Evolutionary conservation across 2,113 vertebrate genomes (phyloP), one percentile per base, ranked within the genome.

Genomic region (Petroica traversi): DNA sequence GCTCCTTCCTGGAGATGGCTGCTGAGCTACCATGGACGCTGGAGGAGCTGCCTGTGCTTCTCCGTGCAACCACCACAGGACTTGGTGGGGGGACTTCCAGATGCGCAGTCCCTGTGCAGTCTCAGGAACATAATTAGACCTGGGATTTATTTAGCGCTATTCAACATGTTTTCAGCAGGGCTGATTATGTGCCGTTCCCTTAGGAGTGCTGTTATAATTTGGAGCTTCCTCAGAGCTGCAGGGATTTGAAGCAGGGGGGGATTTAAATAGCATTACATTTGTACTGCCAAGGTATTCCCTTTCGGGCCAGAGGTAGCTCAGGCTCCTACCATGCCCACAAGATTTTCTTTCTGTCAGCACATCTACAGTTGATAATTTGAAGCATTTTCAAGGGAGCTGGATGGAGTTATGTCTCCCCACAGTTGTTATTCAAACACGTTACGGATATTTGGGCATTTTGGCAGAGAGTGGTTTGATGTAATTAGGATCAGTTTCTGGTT

Each of bases 401-500:
- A 95, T 62, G 57, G 79, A 97, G 87, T 89, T 95, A 68, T 41
- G 54, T 62, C 93, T 96, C 74, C 75, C 84, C 89, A 95, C 87
- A 91, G 73, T 95, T 95, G 90, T 92, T 97, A 93, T 93, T 97
- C 92, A 88, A 97, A 96, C 91, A 95, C 2, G n/a, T 93, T 96
- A 98, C 23, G 63, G 92, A 74, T 97, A 94, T 97, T 96, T 95
- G 89, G 89, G 87, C 80, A 95, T 96, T 97, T 96, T 96, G 97
- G 97, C 97, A 97, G 95, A 88, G 82, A 96, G 89, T 20, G 81
- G 97, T 75, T 93, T 96, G 94, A 97, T 95, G 88, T 93, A 97
- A 97, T 98, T 97, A 97, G 96, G 95, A 97, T 97, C 94, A 93
- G 95, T 97, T 98, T 98, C 97, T 96, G 96, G 96, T 97, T 97